Evolutionary conservation across 2,888 invertebrate species (phyloP), one percentile per base, ranked within the genome.

Genomic region (Watsonalla cultraria): DNA sequence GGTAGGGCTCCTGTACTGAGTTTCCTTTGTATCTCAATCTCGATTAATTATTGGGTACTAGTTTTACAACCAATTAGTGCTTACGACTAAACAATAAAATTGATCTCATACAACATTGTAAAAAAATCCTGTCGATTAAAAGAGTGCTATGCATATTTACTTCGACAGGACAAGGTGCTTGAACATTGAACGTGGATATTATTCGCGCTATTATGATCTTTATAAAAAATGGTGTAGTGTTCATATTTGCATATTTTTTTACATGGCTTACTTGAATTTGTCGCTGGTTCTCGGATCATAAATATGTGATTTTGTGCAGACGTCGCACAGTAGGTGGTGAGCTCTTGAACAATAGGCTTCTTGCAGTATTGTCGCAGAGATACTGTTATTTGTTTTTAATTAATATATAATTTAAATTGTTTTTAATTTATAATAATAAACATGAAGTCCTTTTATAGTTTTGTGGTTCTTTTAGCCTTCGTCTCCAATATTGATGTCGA

Each of bases 311-410:
- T 58, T 68, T 57, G 57, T 60, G 64, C 60, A 66, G 59, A 54
- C 58, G 55, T 57, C 61, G 53, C 73, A 72, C 86, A 86, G 85
- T 85, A 68, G 67, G 72, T 75, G 73, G 67, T 62, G 70, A 73
- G 73, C 82, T 71, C 72, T 78, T 66, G 72, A 8, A 14, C 37
- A 49, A 49, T 49, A 49, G 49, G 49, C 49, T 49, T 35, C 37
- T 37, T 37, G 49, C 33, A 47, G 42, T 42, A 42, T 52, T 47
- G 52, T 37, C 37, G 37, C 39, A 15, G 6, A 14, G 9, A 37
- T 6, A 11, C 0, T 15, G 14, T 49, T 6, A 42, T 42, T 11
- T 42, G 42, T 42, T 42, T 42, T 42, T 11, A 42, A 2, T 47
- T 56, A 51, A 51, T 51, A 55, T 47, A 24, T 24, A 24, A 24